These are phyloP conservation scores for Podarcis cretensis DNA, from an alignment of 2,113 vertebrate species.

Conservation along the genomic window DNA sequence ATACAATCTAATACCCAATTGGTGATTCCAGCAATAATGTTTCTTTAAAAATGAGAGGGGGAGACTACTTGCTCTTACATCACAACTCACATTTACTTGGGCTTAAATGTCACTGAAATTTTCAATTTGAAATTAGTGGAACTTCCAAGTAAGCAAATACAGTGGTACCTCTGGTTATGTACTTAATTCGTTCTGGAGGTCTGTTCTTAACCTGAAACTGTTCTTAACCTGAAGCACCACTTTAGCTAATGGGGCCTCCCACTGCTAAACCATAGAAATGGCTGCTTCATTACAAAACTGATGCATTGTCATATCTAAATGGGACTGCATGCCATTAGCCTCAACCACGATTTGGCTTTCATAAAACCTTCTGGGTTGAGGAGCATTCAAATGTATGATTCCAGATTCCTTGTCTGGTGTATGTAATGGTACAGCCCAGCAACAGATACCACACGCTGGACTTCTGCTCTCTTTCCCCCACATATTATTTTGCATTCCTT, in stretches of 20 bases:
- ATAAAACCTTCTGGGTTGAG: neutral
- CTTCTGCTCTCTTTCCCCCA: neutral
- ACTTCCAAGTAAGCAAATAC: neutral
- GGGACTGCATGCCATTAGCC: neutral
- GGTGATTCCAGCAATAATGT: neutral
- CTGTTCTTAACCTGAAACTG: too few species aligned
- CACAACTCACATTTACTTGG: neutral
- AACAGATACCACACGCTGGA: neutral
- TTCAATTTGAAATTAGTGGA: neutral
- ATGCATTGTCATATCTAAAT: neutral
- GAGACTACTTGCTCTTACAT: neutral
- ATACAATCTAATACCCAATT: neutral
- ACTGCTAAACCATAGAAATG: neutral
- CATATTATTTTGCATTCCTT: neutral
- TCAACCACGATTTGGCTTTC: neutral
- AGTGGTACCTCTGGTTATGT: neutral
- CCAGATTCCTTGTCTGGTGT: neutral
- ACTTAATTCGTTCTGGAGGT: too few species aligned
- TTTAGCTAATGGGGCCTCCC: too few species aligned
- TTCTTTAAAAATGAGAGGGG: too few species aligned
- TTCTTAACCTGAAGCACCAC: too few species aligned
- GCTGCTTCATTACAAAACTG: neutral
- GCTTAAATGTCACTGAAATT: neutral
- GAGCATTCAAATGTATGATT: neutral
- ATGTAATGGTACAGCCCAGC: neutral